Conservation (phyloP, 1,140 invertebrate species). For the Holotrichia oblita region DNA sequence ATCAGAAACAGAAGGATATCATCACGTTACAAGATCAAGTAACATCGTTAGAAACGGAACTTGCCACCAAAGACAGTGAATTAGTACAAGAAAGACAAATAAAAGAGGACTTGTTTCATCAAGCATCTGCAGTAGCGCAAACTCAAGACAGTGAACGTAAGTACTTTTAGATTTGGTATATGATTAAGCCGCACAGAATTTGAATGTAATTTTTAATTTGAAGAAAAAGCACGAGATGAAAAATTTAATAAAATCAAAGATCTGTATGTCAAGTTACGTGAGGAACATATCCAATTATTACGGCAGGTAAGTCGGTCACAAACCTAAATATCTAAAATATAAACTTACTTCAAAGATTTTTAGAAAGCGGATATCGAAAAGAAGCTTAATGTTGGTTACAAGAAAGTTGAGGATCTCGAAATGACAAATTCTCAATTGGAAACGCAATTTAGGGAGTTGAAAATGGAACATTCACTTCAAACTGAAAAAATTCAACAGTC, state of each 20-base stretch:
- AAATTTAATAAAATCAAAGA: too few species aligned
- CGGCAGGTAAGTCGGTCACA: slow-evolving; percentile 70
- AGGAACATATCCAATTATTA: slow-evolving; percentile 93
- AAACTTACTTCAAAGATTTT: slow-evolving; percentile 41
- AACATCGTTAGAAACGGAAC: slow-evolving; percentile 64
- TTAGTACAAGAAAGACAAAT: slow-evolving; percentile 70
- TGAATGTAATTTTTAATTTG: slow-evolving; percentile 50
- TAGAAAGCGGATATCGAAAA: slow-evolving; percentile 90
- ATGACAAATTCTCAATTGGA: slow-evolving; percentile 66
- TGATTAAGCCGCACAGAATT: neutral
- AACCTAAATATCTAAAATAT: slow-evolving; percentile 43
- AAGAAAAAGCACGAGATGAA: slow-evolving; percentile 88
- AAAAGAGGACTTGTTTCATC: slow-evolving; percentile 68
- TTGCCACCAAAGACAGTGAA: slow-evolving; percentile 68
- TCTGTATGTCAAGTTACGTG: slow-evolving; percentile 91
- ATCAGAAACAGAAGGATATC: slow-evolving; percentile 53
- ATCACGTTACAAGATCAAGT: slow-evolving; percentile 63
- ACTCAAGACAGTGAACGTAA: slow-evolving; percentile 68
- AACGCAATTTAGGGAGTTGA: slow-evolving; percentile 66
- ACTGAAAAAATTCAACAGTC: slow-evolving; percentile 66
- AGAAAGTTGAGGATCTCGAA: slow-evolving; percentile 66
- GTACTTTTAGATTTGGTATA: too few species aligned
- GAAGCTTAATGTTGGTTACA: slow-evolving; percentile 62
- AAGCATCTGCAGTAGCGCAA: slow-evolving; percentile 63
- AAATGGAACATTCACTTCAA: slow-evolving; percentile 65